phyloP scores from a whole-genome alignment of 2,113 vertebrate species.

The Chionis minor region DNA sequence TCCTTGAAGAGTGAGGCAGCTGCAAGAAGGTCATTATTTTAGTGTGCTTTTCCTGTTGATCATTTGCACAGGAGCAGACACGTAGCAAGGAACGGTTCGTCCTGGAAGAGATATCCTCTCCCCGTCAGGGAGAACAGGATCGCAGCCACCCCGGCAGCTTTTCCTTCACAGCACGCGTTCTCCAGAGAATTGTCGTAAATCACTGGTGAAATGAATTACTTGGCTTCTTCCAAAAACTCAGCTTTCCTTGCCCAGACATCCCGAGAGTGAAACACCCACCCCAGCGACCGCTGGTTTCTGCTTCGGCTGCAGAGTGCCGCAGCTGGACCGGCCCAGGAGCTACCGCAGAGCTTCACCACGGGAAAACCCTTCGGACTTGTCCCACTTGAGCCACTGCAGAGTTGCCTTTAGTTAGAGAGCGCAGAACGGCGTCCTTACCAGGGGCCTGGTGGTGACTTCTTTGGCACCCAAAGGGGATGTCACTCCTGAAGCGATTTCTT shows the following conservation, averaged over 20 bases:
- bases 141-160: not conserved
- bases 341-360: not conserved
- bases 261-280: not conserved
- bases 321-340: not conserved
- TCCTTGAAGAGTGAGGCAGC: not conserved
- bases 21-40: not conserved
- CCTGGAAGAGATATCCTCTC: not conserved
- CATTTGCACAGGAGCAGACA: not conserved
- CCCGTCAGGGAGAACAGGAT: accelerated
- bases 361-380: not conserved
- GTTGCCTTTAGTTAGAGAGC: not conserved
- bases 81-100: accelerated
- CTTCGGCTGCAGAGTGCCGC: too few relatives aligned
- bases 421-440: not conserved
- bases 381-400: not conserved
- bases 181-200: not conserved
- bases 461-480: not conserved
- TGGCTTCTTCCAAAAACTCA: not conserved
- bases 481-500: not conserved
- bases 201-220: not conserved
- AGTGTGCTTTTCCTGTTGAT: not conserved
- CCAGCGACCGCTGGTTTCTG: not conserved
- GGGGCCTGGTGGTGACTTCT: not conserved
- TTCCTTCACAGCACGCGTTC: accelerated
- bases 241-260: not conserved